Conservation (phyloP, 2,797 vertebrate species). For the Scyliorhinus canicula region DNA sequence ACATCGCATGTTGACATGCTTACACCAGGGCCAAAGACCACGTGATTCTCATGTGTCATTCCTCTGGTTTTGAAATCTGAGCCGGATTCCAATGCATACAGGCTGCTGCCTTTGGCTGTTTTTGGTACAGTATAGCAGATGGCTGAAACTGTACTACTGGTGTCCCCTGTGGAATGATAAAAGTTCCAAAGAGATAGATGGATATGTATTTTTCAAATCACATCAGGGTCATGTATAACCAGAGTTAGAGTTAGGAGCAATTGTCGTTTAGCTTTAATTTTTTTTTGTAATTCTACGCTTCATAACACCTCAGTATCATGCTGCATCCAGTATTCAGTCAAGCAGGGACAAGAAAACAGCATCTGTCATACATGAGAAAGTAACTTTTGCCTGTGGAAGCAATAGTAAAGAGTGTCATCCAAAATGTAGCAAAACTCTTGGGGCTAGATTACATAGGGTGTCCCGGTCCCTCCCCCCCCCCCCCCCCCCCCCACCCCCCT, state of each 20-base stretch:
- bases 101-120: conserved; percentile 83
- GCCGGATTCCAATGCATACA: conserved; percentile 74
- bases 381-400: neutral
- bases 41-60: conserved; percentile 65
- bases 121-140: conserved; percentile 80
- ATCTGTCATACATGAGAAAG: neutral
- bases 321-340: neutral
- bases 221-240: neutral
- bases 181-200: neutral
- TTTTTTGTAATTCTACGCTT: neutral
- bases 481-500: fast-evolving
- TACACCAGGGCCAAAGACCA: conserved; percentile 75
- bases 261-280: neutral
- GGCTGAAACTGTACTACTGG: conserved; percentile 78
- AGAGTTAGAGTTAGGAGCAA: neutral
- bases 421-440: neutral
- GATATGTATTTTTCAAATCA: neutral
- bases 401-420: neutral
- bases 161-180: conserved; percentile 62
- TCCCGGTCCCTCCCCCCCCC: neutral
- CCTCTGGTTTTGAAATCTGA: conserved; percentile 88
- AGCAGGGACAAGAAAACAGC: neutral
- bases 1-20: conserved; percentile 78
- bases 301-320: neutral
- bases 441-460: neutral